phyloP scores from a whole-genome alignment of 2,113 vertebrate genomes.

The Micromys minutus region DNA sequence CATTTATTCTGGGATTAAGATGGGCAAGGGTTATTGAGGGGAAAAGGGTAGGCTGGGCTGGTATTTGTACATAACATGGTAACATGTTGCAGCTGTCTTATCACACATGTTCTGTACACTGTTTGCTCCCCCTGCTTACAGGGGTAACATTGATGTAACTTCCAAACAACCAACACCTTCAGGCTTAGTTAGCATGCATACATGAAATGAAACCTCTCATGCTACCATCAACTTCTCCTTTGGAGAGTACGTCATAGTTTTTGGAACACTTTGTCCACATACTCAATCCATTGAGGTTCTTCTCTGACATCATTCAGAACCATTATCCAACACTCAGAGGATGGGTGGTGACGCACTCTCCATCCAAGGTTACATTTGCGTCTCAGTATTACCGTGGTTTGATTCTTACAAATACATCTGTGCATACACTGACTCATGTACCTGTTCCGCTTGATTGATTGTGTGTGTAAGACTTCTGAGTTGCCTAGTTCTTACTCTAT shows the following conservation, averaged over 20 bases:
- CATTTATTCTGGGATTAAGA: background rate
- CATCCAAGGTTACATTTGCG: no score
- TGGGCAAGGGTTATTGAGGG: accelerated
- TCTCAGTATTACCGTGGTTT: background rate
- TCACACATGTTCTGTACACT: accelerated
- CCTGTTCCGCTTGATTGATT: background rate
- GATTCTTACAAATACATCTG: background rate
- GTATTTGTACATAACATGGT: background rate
- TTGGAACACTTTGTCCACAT: background rate
- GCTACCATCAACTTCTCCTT: background rate
- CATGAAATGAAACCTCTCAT: background rate
- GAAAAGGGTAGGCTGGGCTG: background rate
- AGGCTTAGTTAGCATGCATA: background rate
- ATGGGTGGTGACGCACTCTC: background rate
- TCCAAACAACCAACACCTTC: background rate
- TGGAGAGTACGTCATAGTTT: background rate
- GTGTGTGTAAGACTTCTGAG: slow-evolving; percentile 35
- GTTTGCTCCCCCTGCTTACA: background rate
- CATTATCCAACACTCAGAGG: background rate
- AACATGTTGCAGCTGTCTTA: background rate
- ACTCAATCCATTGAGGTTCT: accelerated
- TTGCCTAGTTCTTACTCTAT: background rate
- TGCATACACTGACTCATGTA: background rate
- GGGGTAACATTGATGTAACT: background rate
- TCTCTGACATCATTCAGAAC: background rate